These are phyloP conservation scores for Sus cebifrons DNA, from an alignment of 2,797 vertebrate genomes.

Conservation along the genomic window DNA sequence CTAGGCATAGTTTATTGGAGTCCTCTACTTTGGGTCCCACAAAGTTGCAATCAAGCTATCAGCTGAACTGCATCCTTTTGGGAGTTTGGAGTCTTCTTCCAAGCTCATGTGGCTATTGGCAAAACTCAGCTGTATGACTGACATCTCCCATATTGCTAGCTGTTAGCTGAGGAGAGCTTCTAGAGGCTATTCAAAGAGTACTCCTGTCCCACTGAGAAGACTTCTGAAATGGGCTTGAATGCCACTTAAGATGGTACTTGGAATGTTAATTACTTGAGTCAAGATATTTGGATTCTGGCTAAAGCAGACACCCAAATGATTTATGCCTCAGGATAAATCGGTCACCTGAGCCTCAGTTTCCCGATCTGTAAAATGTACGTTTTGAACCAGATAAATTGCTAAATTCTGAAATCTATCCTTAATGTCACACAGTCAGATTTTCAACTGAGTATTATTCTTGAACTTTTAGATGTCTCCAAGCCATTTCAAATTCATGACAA, in stretches of 20 bases:
- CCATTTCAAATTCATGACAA: not conserved
- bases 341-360: not conserved
- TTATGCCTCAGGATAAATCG: not conserved
- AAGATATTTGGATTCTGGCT: not conserved
- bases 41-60: not conserved
- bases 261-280: not conserved
- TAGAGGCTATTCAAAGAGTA: not conserved
- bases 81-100: not conserved
- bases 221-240: not conserved
- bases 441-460: not conserved
- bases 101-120: not conserved
- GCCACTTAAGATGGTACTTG: not conserved
- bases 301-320: not conserved
- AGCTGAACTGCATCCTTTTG: not conserved
- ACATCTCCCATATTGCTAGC: not conserved
- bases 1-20: not conserved
- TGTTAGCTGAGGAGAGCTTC: not conserved
- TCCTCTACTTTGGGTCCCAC: not conserved
- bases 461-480: not conserved
- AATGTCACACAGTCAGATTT: not conserved
- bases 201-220: not conserved
- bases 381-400: not conserved
- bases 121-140: not conserved
- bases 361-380: not conserved
- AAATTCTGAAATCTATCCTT: constrained; percentile 32